Evolutionary conservation across 2,113 vertebrate genomes (phyloP), one percentile per base, ranked within the genome.

Genomic region (Barbus barbus): DNA sequence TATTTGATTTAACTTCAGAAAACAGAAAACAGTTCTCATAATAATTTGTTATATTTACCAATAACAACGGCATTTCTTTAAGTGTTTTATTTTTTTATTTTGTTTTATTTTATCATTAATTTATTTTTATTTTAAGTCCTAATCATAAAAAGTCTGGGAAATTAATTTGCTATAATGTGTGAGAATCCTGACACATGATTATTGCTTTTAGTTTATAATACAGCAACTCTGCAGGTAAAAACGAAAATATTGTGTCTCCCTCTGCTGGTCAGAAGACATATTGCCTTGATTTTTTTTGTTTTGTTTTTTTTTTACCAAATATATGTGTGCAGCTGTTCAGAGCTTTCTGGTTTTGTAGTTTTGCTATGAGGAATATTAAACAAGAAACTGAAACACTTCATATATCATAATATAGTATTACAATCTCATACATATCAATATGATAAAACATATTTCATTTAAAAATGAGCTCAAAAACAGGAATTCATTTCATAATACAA

Each of bases 181-280:
- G 9, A 20, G 4, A 22, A 69, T 38, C 20, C 33, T 38, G 33
- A 9, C 5, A 22, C 9, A 38, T 38, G 31, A 38, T 38, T 22
- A 9, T 38, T 36, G 31, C 31, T 36, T 36, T 36, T 22, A 51
- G 46, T n/a, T 24, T 38, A 36, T 14, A 36, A n/a, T 58, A 2
- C 74, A 56, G 31, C 18, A 1, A 18, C 44, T 74, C 14, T 9
- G 14, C 14, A 1, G 36, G 13, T 24, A 61, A 20, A 61, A 5
- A 18, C 5, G 20, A 51, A 51, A 61, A 63, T 65, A 18, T 38
- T 88, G 24, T 88, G 87, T 76, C 86, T 83, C 88, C 90, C 87
- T 84, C 90, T 90, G 86, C 82, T 85, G 88, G 80, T 33, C 38
- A 20, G 36, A 63, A 26, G 22, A 11, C 3, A 22, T 63, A 85